Conservation (phyloP, 2,113 vertebrate genomes). For the Maylandia zebra region DNA sequence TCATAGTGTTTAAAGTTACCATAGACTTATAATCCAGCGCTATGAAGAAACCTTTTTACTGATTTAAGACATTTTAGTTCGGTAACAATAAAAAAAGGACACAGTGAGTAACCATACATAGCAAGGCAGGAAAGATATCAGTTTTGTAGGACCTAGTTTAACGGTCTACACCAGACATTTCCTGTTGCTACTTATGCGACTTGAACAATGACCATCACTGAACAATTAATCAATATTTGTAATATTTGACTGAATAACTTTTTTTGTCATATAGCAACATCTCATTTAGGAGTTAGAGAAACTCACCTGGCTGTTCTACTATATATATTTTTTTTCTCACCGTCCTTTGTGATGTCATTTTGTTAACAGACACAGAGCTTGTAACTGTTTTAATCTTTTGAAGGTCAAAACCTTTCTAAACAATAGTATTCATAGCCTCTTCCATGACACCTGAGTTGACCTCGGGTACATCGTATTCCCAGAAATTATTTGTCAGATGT, state of each 20-base stretch:
- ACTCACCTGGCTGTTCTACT: neutral
- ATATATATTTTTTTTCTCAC: accelerated
- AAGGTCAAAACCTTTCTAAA: neutral
- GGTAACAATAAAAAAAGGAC: neutral
- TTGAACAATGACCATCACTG: neutral
- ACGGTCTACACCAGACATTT: neutral
- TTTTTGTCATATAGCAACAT: neutral
- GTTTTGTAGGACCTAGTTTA: neutral
- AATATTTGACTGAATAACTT: neutral
- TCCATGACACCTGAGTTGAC: neutral
- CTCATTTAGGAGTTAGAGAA: neutral
- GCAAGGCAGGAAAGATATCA: neutral
- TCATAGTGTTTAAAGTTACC: neutral
- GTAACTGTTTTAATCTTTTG: neutral
- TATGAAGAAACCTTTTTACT: neutral
- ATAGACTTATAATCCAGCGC: neutral
- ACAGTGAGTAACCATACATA: neutral
- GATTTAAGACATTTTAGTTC: neutral
- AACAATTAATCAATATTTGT: neutral
- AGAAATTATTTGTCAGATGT: neutral
- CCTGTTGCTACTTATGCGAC: neutral
- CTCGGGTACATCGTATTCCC: neutral
- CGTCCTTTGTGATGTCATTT: neutral
- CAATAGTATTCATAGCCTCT: neutral
- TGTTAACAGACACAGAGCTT: neutral